phyloP scores from a whole-genome alignment of 2,888 invertebrate species.

The Cheilosia impressa region DNA sequence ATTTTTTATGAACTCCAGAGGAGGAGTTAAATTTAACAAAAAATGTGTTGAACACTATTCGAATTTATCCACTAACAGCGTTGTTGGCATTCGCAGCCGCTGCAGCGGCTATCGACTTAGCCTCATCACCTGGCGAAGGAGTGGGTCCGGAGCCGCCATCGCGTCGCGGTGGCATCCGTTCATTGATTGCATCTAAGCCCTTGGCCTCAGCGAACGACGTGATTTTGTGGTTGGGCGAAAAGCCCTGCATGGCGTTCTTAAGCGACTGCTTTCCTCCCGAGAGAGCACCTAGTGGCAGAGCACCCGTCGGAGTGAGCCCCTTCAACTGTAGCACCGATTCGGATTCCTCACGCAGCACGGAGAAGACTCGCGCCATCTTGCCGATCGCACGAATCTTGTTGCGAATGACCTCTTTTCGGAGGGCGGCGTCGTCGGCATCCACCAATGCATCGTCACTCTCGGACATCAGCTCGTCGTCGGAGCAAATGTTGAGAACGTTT shows the following conservation, averaged over 20 bases:
- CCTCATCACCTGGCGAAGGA: conserved; percentile 85
- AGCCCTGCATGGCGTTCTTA: conserved; percentile 97
- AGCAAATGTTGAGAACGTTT: conserved; percentile 99
- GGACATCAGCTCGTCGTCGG: conserved; percentile 99
- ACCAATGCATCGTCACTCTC: conserved; percentile 90
- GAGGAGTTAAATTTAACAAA: conserved; percentile 28
- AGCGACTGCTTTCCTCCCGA: conserved; percentile 98
- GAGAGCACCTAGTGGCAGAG: conserved; percentile 97
- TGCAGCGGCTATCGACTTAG: conserved; percentile 71
- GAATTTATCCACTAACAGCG: conserved; percentile 57
- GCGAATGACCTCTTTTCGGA: conserved; percentile 99
- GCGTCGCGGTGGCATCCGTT: conserved; percentile 98
- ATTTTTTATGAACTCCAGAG: conserved; percentile 24
- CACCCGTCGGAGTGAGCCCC: conserved; percentile 99
- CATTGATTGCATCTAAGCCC: conserved; percentile 99
- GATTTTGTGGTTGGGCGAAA: conserved; percentile 98
- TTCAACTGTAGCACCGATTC: conserved; percentile 99
- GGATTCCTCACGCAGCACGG: conserved; percentile 99
- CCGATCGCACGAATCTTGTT: conserved; percentile 99
- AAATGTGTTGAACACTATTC: conserved; percentile 29
- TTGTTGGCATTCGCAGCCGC: conserved; percentile 69
- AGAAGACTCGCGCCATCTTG: conserved; percentile 99
- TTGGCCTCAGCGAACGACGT: conserved; percentile 99
- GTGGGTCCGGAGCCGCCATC: conserved; percentile 87
- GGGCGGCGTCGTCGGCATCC: conserved; percentile 92